Evolutionary conservation across 1,140 invertebrate species (phyloP), one percentile per base, ranked within the genome.

Genomic region (Leptonema lineaticorne): DNA sequence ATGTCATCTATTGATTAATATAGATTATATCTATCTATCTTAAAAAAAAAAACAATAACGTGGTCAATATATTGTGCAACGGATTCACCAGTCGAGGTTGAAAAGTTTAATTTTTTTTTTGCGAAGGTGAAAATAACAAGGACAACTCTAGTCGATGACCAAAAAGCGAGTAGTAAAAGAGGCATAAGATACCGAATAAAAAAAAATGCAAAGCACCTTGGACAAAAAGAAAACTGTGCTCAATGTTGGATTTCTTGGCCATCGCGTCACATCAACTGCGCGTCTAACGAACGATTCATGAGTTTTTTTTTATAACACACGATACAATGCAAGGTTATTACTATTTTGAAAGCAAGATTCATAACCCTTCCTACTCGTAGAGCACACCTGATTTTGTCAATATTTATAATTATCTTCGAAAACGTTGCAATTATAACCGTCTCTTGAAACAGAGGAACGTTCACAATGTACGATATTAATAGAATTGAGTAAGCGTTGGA

Each of bases 261-360:
- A 9, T 16, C 37, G 37, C 16, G n/a, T 45, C 37, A 45, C 37
- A 45, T n/a, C n/a, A n/a, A n/a, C n/a, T n/a, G n/a, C n/a, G n/a
- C n/a, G n/a, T n/a, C n/a, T n/a, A n/a, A n/a, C n/a, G n/a, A n/a
- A n/a, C n/a, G n/a, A n/a, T n/a, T n/a, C n/a, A n/a, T n/a, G n/a
- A n/a, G n/a, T n/a, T n/a, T n/a, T 41, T 53, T 53, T 53, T 53
- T 24, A 20, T 20, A 50, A 50, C 41, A 4, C 50, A 24, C n/a
- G n/a, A n/a, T n/a, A 53, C 50, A 53, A 53, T 53, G 50, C 50
- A 53, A 53, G 50, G 50, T 53, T 53, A 14, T 22, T 41, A 41
- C n/a, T n/a, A 5, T 33, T 33, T 6, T 5, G 30, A 11, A 33
- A 5, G 30, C 30, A 33, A 33, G 11, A 33, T 6, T 33, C 30